These are phyloP conservation scores for Tinamus major DNA, from an alignment of 2,797 vertebrate genomes.

Conservation along the genomic window DNA sequence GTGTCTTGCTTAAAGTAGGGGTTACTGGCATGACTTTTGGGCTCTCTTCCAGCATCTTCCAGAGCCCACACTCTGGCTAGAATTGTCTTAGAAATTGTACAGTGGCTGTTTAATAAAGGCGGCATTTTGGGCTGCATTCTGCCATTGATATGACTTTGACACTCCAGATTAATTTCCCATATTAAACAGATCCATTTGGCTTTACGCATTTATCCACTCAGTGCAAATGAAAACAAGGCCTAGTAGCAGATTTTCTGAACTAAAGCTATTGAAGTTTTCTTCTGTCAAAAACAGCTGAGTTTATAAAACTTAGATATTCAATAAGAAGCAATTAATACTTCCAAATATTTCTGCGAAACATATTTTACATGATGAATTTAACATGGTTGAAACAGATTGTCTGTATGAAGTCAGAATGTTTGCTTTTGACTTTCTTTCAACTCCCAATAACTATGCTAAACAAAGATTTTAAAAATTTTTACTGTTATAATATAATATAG, in stretches of 20 bases:
- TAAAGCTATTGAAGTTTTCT: not conserved
- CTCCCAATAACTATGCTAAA: not conserved
- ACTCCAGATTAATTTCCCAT: not conserved
- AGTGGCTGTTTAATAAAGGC: not conserved
- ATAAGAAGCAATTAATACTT: conserved; percentile 51
- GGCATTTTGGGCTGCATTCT: not conserved
- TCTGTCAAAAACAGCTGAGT: conserved; percentile 19
- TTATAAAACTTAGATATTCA: not conserved
- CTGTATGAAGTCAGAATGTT: conserved; percentile 52
- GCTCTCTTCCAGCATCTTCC: not conserved
- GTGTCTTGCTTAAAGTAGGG: not conserved
- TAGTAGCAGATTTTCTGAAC: conserved; percentile 31
- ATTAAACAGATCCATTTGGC: not conserved
- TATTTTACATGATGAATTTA: conserved; percentile 40
- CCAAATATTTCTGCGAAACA: conserved; percentile 46
- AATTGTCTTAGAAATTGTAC: not conserved
- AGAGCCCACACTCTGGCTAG: not conserved
- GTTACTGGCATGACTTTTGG: not conserved
- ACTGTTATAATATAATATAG: not conserved
- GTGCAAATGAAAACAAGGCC: not conserved
- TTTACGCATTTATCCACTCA: not conserved
- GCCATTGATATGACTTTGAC: not conserved
- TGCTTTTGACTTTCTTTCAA: conserved; percentile 57
- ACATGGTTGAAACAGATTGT: conserved; percentile 54
- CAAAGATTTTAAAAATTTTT: conserved; percentile 42